Base-by-base conservation (phyloP, 2,113 vertebrate species). In the Eretmochelys imbricata region DNA sequence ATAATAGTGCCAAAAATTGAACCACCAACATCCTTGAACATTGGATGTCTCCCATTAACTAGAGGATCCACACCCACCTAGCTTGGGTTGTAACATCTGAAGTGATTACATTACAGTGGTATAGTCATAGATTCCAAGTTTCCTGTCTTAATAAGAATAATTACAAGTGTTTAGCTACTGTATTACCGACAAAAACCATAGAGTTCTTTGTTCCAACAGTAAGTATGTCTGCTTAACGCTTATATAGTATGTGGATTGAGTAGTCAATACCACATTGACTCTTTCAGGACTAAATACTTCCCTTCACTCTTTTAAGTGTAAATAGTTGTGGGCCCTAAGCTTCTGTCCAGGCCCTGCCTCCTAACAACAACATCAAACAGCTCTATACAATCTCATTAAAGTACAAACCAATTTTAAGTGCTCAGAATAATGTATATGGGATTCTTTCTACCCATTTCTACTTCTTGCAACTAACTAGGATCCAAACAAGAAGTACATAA, bases 141-240 rank as follows among this genome's bases (percentile, higher is more conserved):
- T 27, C 25, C 49, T 69, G 22, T 42, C 25, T 22, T 84, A 55
- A 79, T 84, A 38, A 88, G 51, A 88, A 53, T 88, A 54, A 84
- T 84, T 42, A 88, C 50, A 88, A 53, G 29, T 35, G 42, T 84
- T 62, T 38, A 92, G 51, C 82, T 84, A 83, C 65, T 85, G 91
- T 93, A 42, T 54, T 85, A 49, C 46, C 42, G 78, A 93, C 75
- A 62, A 5, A 91, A 85, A 13, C 55, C 82, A 97, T 42, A 90
- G 95, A 85, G 79, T 24, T 82, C 76, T 80, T 82, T 35, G 89
- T 82, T 87, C 96, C 89, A 80, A 88, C 78, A 92, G 95, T 88
- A 72, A 83, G 62, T 48, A 51, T 90, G 97, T 90, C 79, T 79
- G 80, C 57, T 76, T 91, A 94, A 69, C 85, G 88, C 51, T 31